Conservation (phyloP, 2,113 vertebrate genomes). For the Gadus chalcogrammus region DNA sequence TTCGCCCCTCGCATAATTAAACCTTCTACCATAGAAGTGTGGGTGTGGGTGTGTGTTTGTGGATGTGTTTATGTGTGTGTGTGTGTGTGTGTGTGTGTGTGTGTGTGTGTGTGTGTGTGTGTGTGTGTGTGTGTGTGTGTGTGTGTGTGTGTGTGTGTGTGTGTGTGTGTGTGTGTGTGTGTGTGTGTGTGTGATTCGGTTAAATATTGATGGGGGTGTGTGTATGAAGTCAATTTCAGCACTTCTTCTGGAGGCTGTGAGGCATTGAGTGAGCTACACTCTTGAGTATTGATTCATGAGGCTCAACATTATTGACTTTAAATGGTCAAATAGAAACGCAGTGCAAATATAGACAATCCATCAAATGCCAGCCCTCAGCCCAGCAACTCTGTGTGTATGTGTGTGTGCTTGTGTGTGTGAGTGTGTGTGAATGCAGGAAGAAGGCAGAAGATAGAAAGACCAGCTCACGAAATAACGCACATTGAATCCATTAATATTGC, state of each 20-base stretch:
- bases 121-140: too few relatives aligned
- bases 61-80: too few relatives aligned
- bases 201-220: conserved; percentile 21
- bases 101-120: too few relatives aligned
- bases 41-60: not conserved
- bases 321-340: conserved; percentile 21
- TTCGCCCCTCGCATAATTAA: conserved; percentile 18
- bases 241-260: conserved; percentile 25
- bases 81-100: not conserved
- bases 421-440: not conserved
- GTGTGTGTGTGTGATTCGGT: conserved; percentile 30
- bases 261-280: conserved; percentile 29
- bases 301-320: conserved; percentile 28
- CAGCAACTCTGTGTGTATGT: not conserved
- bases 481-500: conserved; percentile 32
- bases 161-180: conserved; percentile 38
- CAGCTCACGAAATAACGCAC: conserved; percentile 31
- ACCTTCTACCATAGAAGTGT: not conserved
- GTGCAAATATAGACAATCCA: conserved; percentile 33
- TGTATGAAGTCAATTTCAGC: conserved; percentile 19
- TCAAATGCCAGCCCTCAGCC: conserved; percentile 29
- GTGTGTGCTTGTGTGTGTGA: not conserved
- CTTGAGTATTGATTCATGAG: conserved; percentile 15
- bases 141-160: too few relatives aligned
- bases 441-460: conserved; percentile 14